Evolutionary conservation across 2,113 vertebrate genomes (phyloP).

Genomic region (Antechinus flavipes): DNA sequence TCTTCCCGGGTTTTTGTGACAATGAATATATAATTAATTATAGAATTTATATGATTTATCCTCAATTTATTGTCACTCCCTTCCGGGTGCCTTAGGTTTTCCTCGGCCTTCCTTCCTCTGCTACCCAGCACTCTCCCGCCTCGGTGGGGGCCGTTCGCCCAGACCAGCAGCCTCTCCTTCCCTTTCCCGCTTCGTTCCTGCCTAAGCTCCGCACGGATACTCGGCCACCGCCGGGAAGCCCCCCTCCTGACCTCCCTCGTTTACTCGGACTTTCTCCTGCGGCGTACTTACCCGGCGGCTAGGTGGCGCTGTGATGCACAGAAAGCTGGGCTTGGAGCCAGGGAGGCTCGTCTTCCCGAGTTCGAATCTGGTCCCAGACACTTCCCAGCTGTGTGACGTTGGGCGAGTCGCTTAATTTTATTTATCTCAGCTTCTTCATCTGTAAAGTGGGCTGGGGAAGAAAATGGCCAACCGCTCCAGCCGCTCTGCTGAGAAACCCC

Average conservation of each 20-base stretch:
- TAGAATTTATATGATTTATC: no score
- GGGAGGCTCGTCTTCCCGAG: background rate
- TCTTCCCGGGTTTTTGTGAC: background rate
- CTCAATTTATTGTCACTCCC: no score
- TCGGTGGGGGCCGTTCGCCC: background rate
- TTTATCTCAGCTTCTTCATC: background rate
- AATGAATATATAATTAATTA: no score
- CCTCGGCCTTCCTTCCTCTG: no score
- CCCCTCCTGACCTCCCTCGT: background rate
- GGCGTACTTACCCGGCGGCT: background rate
- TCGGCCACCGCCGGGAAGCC: background rate
- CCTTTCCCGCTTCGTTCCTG: background rate
- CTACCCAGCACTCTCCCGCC: no score
- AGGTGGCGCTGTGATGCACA: background rate
- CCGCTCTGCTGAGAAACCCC: no score
- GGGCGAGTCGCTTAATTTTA: background rate
- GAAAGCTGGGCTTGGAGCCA: background rate
- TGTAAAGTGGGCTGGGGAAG: no score
- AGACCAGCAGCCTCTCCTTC: background rate
- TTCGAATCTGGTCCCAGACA: background rate
- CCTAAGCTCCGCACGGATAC: no score
- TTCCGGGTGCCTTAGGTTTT: no score
- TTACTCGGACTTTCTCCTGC: no score
- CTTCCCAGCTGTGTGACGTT: background rate
- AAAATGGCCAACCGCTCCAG: no score